Percentiles rank a stretch among this genome's conserved stretches.
Evolutionary conservation across 2,888 invertebrate genomes (phyloP).

Genomic region (Allolobophora icterica): DNA sequence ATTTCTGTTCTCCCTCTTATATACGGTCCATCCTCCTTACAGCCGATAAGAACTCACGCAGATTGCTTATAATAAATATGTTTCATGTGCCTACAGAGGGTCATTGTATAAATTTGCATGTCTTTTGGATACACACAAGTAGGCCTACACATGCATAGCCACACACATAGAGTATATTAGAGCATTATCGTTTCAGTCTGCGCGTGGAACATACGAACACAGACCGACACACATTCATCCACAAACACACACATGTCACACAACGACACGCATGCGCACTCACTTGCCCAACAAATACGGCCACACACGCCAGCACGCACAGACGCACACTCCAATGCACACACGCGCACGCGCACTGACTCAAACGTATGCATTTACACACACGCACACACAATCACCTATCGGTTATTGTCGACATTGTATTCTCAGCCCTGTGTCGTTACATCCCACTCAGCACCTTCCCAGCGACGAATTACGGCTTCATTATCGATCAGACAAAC

Average conservation of each 20-base stretch:
- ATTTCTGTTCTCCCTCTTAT: no score
- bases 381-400: no score
- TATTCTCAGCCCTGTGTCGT: no score
- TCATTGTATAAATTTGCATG: not conserved
- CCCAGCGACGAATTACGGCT: no score
- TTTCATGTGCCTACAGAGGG: not conserved
- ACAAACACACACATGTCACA: not conserved
- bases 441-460: no score
- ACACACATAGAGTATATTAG: not conserved
- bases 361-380: not conserved
- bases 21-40: no score
- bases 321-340: not conserved
- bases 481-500: no score
- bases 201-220: not conserved
- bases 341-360: not conserved
- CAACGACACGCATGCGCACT: no score
- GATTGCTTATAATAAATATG: not conserved
- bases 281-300: no score
- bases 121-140: not conserved
- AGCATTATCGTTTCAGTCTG: not conserved
- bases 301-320: not conserved
- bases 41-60: no score
- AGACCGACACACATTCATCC: not conserved
- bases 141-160: not conserved
- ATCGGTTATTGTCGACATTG: no score